Percentiles rank a stretch among this genome's conserved stretches.
These are phyloP conservation scores for Porites lutea DNA, from an alignment of 64 coral and sea anemone genomes.

Conservation along the genomic window DNA sequence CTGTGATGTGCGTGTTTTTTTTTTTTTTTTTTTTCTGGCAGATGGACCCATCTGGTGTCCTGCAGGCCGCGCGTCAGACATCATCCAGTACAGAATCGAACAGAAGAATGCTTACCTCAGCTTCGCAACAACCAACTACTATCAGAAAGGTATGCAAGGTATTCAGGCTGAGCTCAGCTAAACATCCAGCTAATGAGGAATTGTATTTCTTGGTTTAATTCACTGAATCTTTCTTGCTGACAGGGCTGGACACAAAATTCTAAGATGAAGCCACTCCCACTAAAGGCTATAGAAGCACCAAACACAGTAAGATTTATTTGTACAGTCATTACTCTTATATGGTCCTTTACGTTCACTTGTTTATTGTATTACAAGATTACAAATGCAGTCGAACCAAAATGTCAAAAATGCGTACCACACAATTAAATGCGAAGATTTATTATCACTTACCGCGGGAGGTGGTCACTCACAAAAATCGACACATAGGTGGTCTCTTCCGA, in stretches of 20 bases:
- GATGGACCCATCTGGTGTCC: slow-evolving; percentile 76
- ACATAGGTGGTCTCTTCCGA: too few relatives aligned
- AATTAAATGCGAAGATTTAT: too few relatives aligned
- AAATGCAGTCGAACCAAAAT: too few relatives aligned
- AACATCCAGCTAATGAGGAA: too few relatives aligned
- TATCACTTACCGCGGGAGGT: too few relatives aligned
- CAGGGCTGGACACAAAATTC: slow-evolving; percentile 69
- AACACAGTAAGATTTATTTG: slow-evolving; percentile 27
- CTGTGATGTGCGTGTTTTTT: too few relatives aligned
- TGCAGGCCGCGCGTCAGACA: slow-evolving; percentile 52
- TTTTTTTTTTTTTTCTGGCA: background rate
- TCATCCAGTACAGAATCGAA: slow-evolving; percentile 59
- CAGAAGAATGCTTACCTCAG: slow-evolving; percentile 20
- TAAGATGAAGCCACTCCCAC: slow-evolving; percentile 20
- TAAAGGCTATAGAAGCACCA: slow-evolving; percentile 71
- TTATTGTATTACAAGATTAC: too few relatives aligned
- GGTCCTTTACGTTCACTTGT: too few relatives aligned
- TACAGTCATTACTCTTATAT: background rate
- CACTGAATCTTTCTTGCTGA: background rate
- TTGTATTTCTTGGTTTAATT: background rate
- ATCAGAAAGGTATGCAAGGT: background rate
- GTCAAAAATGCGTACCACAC: too few relatives aligned
- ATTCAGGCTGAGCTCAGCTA: background rate
- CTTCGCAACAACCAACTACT: background rate
- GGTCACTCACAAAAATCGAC: too few relatives aligned